Evolutionary conservation across 2,113 vertebrate species (phyloP), one percentile per base, ranked within the genome.

Genomic region (Neolamprologus fasciatus): DNA sequence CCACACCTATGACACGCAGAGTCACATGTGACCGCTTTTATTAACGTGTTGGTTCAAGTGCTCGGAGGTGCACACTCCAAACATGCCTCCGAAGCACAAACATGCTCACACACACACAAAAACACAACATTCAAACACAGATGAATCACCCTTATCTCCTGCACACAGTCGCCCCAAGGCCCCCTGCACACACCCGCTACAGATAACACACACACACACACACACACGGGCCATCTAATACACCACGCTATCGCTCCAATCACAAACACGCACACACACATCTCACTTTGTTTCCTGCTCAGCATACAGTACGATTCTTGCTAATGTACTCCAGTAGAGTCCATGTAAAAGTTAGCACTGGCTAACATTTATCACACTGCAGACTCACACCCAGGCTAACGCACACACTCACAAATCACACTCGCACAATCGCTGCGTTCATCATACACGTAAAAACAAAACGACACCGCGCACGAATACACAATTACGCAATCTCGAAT

Each of bases 91-190:
- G 37, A 87, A 92, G 81, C 84, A 73, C 89, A 91, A 82, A 85
- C 87, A 84, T 73, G 40, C 84, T 85, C 71, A 78, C 53, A 51
- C 53, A 81, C 82, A 81, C 82, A 50, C 87, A 82, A 88, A 73
- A 80, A 82, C 87, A 86, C 88, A 88, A 82, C 78, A 23, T 88
- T 93, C 91, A 93, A 91, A 92, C 90, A 90, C 88, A 89, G 92
- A 94, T 95, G 92, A 95, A 92, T 93, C 92, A 95, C 86, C 85
- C 95, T 97, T 97, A 96, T 97, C 96, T 96, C 90, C 81, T 82
- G 90, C 68, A 82, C 92, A 95, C 96, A 97, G 95, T 95, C 84
- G 89, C 94, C 94, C 93, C 90, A 89, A 94, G 93, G 92, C 94
- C 94, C 91, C 89, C 91, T 93, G 94, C 92, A 91, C 89, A 89